phyloP scores from a whole-genome alignment of 1,140 invertebrate species.

The Bombus sibiricus region DNA sequence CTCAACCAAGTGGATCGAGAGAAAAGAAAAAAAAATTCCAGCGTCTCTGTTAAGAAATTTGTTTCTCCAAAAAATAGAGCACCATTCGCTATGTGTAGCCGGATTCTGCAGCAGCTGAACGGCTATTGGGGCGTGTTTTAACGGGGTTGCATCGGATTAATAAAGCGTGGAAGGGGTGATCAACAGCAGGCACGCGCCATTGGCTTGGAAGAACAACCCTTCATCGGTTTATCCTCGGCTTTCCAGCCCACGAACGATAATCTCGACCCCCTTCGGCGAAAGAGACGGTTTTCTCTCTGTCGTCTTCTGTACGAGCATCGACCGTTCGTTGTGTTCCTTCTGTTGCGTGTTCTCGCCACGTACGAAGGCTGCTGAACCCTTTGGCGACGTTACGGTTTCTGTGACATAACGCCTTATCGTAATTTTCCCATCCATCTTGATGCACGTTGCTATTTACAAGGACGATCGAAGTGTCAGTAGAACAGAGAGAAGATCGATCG shows the following conservation, averaged over 20 bases:
- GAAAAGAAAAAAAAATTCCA: not conserved
- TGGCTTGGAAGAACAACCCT: conserved; percentile 77
- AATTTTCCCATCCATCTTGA: conserved; percentile 20
- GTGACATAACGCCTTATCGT: conserved; percentile 28
- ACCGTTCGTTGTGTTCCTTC: not conserved
- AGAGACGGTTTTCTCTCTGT: conserved; percentile 22
- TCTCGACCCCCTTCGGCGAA: conserved; percentile 51
- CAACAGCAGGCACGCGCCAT: conserved; percentile 72
- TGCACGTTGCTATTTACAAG: conserved; percentile 3
- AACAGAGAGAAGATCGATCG: not conserved
- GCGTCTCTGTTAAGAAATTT: not conserved
- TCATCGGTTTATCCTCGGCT: conserved; percentile 71
- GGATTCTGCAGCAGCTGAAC: conserved; percentile 53
- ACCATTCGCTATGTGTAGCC: not conserved
- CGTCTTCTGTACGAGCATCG: not conserved
- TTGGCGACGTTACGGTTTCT: conserved; percentile 8
- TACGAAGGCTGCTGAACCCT: conserved; percentile 40
- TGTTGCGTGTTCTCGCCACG: not conserved
- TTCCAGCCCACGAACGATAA: conserved; percentile 66
- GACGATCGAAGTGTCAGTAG: not conserved
- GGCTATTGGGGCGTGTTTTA: conserved; percentile 61
- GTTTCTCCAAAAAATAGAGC: not conserved
- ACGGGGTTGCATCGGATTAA: conserved; percentile 64
- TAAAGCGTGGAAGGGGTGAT: conserved; percentile 60
- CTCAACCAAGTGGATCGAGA: not conserved